phyloP scores from a whole-genome alignment of 2,113 vertebrate genomes.

The Lepus timidus region DNA sequence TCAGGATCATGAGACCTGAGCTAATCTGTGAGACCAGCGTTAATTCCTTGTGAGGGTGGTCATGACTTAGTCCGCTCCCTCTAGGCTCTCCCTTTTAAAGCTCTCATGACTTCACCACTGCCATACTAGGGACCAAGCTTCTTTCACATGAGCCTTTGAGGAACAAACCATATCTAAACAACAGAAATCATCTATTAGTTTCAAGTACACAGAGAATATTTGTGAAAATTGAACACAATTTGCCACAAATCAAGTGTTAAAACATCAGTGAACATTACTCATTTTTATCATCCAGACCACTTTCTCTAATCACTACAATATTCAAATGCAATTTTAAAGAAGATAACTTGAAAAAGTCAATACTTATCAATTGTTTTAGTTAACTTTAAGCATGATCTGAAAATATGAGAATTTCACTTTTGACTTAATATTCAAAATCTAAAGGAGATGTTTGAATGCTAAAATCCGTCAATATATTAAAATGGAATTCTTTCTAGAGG shows the following conservation, averaged over 20 bases:
- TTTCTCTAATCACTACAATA: background rate
- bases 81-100: too few relatives aligned
- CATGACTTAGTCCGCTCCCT: too few relatives aligned
- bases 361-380: background rate
- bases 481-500: background rate
- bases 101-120: too few relatives aligned
- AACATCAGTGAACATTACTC: background rate
- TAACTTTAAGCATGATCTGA: background rate
- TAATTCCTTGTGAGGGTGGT: too few relatives aligned
- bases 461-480: background rate
- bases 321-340: constrained; percentile 13
- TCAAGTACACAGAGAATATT: background rate
- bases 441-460: background rate
- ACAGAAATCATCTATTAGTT: background rate
- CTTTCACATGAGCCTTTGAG: too few relatives aligned
- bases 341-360: background rate
- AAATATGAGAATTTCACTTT: background rate
- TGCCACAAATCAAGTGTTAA: background rate
- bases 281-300: background rate
- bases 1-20: too few relatives aligned
- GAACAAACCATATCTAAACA: too few relatives aligned
- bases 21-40: too few relatives aligned
- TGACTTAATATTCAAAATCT: background rate
- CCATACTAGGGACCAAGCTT: too few relatives aligned
- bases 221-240: constrained; percentile 26